phyloP scores from a whole-genome alignment of 2,113 vertebrate species.

The Phylloscopus whistleri region DNA sequence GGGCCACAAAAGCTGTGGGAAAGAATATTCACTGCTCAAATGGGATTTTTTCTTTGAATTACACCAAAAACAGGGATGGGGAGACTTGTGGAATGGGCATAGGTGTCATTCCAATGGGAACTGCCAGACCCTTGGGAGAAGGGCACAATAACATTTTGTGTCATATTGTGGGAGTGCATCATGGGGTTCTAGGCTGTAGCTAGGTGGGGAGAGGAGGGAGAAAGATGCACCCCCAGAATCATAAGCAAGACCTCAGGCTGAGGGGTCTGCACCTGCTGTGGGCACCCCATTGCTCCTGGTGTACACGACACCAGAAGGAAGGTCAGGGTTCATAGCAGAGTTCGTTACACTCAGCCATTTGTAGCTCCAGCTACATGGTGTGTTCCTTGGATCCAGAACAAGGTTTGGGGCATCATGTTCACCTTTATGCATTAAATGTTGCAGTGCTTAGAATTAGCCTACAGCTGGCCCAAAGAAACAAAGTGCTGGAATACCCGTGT shows the following conservation, averaged over 20 bases:
- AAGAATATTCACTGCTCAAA: neutral
- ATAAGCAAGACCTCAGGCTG: neutral
- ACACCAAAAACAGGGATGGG: neutral
- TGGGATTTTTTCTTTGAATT: neutral
- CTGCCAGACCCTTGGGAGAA: neutral
- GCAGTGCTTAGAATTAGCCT: neutral
- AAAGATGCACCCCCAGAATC: rapidly evolving
- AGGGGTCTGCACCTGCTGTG: rapidly evolving
- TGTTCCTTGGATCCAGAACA: neutral
- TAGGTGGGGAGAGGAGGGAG: rapidly evolving
- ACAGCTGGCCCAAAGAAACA: neutral
- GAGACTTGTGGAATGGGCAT: neutral
- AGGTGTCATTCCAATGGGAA: rapidly evolving
- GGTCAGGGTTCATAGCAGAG: rapidly evolving
- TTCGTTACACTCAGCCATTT: neutral
- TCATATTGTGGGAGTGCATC: rapidly evolving
- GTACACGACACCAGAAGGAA: neutral
- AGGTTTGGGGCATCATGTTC: neutral
- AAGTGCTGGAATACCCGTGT: neutral
- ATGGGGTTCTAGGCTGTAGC: neutral
- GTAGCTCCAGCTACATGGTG: neutral
- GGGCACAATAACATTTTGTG: neutral
- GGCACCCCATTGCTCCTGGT: rapidly evolving
- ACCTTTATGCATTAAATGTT: neutral
- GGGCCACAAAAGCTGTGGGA: neutral